A percentile compares a stretch with the other conserved stretches of the same genome.
These are phyloP conservation scores for Scolopax rusticola DNA, from an alignment of 2,797 vertebrate genomes.

Conservation along the genomic window DNA sequence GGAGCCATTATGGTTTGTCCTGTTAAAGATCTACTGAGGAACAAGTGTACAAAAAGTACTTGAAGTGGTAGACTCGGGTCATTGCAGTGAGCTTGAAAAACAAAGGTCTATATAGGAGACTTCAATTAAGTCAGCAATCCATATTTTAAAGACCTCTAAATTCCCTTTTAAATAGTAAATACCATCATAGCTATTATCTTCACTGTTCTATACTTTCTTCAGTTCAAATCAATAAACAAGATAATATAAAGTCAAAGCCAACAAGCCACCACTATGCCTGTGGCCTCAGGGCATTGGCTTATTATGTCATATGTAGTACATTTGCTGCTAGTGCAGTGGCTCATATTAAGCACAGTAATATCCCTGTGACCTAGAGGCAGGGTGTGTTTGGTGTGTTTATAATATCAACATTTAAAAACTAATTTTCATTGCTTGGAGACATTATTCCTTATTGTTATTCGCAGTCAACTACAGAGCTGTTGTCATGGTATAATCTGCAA, in stretches of 20 bases:
- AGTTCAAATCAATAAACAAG: conserved; percentile 33
- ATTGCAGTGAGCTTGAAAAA: background rate
- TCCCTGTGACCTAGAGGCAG: background rate
- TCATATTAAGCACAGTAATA: background rate
- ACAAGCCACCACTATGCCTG: background rate
- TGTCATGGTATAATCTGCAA: background rate
- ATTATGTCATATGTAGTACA: background rate
- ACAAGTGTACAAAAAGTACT: background rate
- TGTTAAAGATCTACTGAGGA: background rate
- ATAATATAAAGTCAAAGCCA: background rate
- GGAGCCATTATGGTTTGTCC: background rate
- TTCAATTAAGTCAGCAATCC: background rate
- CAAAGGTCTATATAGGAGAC: background rate
- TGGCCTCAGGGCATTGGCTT: background rate
- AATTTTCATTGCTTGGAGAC: background rate
- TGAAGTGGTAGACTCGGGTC: background rate
- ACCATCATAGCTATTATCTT: background rate
- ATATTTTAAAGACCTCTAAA: background rate
- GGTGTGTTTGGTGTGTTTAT: background rate
- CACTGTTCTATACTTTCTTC: background rate
- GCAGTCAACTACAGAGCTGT: background rate
- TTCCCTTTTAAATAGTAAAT: background rate
- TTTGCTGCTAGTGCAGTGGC: background rate
- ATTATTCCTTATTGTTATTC: background rate
- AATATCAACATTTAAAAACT: background rate